Evolutionary conservation across 2,888 invertebrate genomes (phyloP), one percentile per base, ranked within the genome.

Genomic region (Ceratothoa steindachneri): DNA sequence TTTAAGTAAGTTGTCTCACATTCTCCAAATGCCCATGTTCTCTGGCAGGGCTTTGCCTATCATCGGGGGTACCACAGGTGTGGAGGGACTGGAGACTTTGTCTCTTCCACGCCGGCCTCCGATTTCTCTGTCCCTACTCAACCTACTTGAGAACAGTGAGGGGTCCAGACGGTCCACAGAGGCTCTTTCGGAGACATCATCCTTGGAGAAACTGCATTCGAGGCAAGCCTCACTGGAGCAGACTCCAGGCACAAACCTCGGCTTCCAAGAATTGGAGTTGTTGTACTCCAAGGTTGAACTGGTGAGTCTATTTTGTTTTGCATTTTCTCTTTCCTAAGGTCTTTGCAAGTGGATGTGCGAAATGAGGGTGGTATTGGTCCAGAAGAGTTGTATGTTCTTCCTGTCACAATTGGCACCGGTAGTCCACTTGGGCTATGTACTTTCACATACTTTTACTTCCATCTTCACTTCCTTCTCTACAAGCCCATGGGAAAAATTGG

Each of bases 151-250:
- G 66, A 73, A 76, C 64, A 79, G 79, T 51, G 78, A 78, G 53
- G 79, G 79, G 4, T 76, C 75, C 12, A 69, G 79, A 24, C 66
- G 79, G n/a, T 75, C 74, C 28, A 78, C 75, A n/a, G 75, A 75
- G 24, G 71, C 71, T 1, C 69, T 73, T 7, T 74, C 73, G 0
- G 76, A 72, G 27, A 67, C 74, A 19, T 74, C 74, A 15, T 72
- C 76, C 22, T 71, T 71, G 64, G 79, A 79, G 24, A 60, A 60
- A 24, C 66, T 77, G 7, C 77, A 77, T 53, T 77, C 77, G 9
- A 68, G 77, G n/a, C 77, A 77, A 52, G 67, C 73, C 1, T 77
- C 77, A 19, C 51, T 77, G 9, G 77, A 77, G 2, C 67, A 67
- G 29, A n/a, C 22, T 22, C 60, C n/a, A 60, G 60, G 22, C 1